These are phyloP conservation scores for Seriola dumerili DNA, from an alignment of 2,113 vertebrate genomes.

Conservation along the genomic window DNA sequence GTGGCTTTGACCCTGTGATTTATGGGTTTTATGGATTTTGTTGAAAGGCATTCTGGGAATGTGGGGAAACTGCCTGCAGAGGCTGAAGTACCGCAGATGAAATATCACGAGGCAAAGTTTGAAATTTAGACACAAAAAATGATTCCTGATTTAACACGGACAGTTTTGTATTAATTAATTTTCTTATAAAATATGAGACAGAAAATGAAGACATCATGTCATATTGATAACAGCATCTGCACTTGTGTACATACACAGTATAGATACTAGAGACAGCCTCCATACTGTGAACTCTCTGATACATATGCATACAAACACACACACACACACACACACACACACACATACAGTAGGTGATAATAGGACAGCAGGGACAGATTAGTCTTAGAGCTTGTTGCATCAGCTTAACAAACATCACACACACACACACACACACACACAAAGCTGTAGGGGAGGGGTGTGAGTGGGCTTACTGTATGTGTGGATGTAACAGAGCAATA, in stretches of 20 bases:
- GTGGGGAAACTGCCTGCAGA: neutral
- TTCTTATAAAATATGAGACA: too few relatives aligned
- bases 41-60: slow-evolving; percentile 29
- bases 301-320: neutral
- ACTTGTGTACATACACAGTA: neutral
- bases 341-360: slow-evolving; percentile 32
- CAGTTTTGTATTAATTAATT: too few relatives aligned
- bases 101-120: neutral
- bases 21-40: slow-evolving; percentile 11
- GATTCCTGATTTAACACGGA: too few relatives aligned
- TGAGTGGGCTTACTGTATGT: neutral
- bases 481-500: neutral
- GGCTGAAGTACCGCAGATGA: neutral
- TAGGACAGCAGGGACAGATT: slow-evolving; percentile 52
- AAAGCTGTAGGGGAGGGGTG: neutral
- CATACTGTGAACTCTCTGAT: neutral
- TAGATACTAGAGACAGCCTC: neutral
- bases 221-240: neutral
- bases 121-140: neutral
- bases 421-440: slow-evolving; percentile 17
- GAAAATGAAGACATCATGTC: neutral
- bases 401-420: slow-evolving; percentile 30
- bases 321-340: neutral
- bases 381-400: slow-evolving; percentile 41
- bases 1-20: neutral